Base-by-base conservation (phyloP, 2,113 vertebrate genomes). In the Synchiropus splendidus region DNA sequence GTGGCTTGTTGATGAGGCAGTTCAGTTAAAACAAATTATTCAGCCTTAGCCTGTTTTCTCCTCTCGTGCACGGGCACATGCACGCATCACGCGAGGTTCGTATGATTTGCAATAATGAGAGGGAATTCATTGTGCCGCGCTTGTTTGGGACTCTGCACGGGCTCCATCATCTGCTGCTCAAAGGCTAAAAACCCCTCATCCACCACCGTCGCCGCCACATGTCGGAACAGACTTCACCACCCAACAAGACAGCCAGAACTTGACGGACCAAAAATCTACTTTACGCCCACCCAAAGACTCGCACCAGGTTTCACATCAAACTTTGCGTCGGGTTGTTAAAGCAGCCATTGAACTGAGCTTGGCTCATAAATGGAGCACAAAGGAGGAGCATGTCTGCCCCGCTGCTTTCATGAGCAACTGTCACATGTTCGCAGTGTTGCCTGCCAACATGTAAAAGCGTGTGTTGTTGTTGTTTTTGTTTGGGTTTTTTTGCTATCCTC, bases 1-100 rank as follows among this genome's bases (percentile, higher is more conserved):
- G 72, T 67, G 63, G 64, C 68, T 71, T 70, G 64, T 78, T 81
- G 76, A 75, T 81, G 78, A 82, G 67, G 61, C 71, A 61, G 2
- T 32, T 43, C 74, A 70, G 66, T 78, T 77, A 70, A 71, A 67
- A 77, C 68, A 58, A 63, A 79, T 76, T 70, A 79, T 76, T 73
- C 74, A 45, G 58, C 51, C 45, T 61, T 64, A 61, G 55, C 38
- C 49, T 65, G 50, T 51, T 36, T 58, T 72, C 64, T 60, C 47
- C 48, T 40, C 51, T 49, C 42, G 16, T 42, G 38, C 35, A 48
- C 49, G 37, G 56, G 66, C 68, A 72, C 67, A 63, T 54, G 64
- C 58, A 47, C 54, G 45, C 47, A 39, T 17, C 34, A 37, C 51
- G 45, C 72, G 40, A 45, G 18, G 42, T 53, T 31, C 47, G 45